Base-by-base conservation (phyloP, 2,888 invertebrate species). In the Dorcus parallelipipedus region DNA sequence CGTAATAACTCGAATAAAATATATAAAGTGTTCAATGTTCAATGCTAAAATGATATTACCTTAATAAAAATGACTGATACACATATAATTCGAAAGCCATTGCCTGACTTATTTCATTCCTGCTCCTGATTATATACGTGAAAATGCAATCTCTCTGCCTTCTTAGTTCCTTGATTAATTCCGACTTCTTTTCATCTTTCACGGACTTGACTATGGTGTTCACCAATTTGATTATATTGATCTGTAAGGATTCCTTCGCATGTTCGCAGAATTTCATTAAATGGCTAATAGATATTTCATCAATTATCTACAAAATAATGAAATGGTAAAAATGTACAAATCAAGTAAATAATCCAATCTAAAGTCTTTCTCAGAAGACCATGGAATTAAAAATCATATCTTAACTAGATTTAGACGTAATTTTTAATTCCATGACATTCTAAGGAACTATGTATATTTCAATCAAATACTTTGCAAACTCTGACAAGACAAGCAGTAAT, bases 11-110 rank as follows among this genome's bases (percentile, higher is more conserved):
- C 14, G 0, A 20, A 2, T 20, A 20, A 20, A 20, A 3, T 20
- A 20, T 3, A 20, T 20, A 2, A 20, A 20, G 3, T 20, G 3
- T 20, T 20, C 20, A 20, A 20, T 3, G 20, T 33, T 33, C 26
- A 26, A 26, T 26, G 26, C 26, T 26, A 1, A 33, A 33, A 33
- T 9, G 7, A 14, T 49, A 41, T 66, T 73, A 76, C 75, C 75
- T 76, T 39, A 78, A 62, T 33, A 76, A 61, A 53, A 70, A 72
- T 0, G 76, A 74, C 59, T 78, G 77, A 58, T 73, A 70, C 45
- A 76, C 70, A 56, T 75, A 77, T 9, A 78, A 59, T 61, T 77
- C 74, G 53, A 73, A 75, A 20, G 74, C 74, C 64, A 74, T 74
- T 3, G 53, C 49, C 10, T 43, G 45, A 9, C 58, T 59, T n/a